Conservation (phyloP, 2,113 vertebrate genomes). For the Empidonax alnorum region DNA sequence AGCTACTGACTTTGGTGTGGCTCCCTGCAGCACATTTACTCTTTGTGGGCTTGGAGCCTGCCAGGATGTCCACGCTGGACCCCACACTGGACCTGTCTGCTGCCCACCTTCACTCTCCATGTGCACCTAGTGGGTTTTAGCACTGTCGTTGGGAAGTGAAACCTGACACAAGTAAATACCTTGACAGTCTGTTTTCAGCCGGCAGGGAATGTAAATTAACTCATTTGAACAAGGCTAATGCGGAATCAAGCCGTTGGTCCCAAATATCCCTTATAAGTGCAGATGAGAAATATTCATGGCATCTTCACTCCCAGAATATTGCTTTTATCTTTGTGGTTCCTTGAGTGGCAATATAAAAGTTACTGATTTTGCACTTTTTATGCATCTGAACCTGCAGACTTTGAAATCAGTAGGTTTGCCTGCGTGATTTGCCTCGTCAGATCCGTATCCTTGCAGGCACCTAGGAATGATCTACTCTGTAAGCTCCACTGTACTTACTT, state of each 20-base stretch:
- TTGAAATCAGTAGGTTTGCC: conserved; percentile 58
- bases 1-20: background rate
- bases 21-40: background rate
- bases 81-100: background rate
- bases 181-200: conserved; percentile 17
- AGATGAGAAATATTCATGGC: conserved; percentile 69
- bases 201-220: conserved; percentile 47
- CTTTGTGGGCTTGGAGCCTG: background rate
- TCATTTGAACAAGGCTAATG: conserved; percentile 44
- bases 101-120: background rate
- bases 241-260: conserved; percentile 43
- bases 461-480: background rate
- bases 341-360: conserved; percentile 65
- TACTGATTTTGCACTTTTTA: conserved; percentile 67
- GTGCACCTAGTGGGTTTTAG: background rate
- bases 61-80: background rate
- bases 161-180: conserved; percentile 35
- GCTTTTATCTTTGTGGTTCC: conserved; percentile 69
- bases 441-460: background rate
- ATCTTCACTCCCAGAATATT: conserved; percentile 51
- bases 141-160: background rate
- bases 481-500: background rate
- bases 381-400: conserved; percentile 52
- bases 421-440: conserved; percentile 41
- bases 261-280: conserved; percentile 61